A percentile compares a stretch with the other conserved stretches of the same genome.
phyloP scores from a whole-genome alignment of 2,888 invertebrate species.

The Ramazzottius varieornatus region DNA sequence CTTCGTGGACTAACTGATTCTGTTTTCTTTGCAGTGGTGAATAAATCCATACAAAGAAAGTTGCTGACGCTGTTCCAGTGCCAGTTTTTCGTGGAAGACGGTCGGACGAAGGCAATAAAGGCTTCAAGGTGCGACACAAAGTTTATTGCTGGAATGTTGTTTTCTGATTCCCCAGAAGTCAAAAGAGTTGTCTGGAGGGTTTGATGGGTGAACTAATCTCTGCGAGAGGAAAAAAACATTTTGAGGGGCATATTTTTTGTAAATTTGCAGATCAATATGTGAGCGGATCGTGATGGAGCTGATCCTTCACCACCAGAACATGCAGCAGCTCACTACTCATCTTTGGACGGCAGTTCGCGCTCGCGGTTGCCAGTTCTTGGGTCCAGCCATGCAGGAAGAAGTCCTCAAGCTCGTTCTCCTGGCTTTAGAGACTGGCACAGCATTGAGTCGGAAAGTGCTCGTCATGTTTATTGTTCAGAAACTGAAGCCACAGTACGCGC shows the following conservation, averaged over 20 bases:
- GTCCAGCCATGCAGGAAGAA: conserved; percentile 97
- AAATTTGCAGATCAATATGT: conserved; percentile 45
- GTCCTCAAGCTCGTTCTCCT: conserved; percentile 42
- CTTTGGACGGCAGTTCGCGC: conserved; percentile 34
- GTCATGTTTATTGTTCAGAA: conserved; percentile 97
- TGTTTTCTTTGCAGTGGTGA: background rate
- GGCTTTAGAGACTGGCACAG: conserved; percentile 78
- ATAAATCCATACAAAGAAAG: conserved; percentile 40
- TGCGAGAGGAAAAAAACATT: background rate
- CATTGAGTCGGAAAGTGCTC: conserved; percentile 67
- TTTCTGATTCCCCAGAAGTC: too few relatives aligned
- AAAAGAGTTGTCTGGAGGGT: background rate
- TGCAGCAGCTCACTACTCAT: conserved; percentile 43
- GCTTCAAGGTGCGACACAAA: background rate
- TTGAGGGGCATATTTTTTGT: too few relatives aligned
- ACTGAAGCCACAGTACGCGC: conserved; percentile 73
- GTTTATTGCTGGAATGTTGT: background rate
- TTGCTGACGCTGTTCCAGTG: conserved; percentile 71
- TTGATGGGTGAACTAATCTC: background rate
- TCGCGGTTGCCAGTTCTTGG: conserved; percentile 87
- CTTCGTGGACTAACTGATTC: too few relatives aligned
- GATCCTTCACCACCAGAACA: conserved; percentile 78
- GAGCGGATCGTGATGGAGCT: conserved; percentile 79
- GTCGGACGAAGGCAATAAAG: background rate
- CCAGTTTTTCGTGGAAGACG: conserved; percentile 35